Conservation (phyloP, 2,113 vertebrate species). For the Turnix velox region DNA sequence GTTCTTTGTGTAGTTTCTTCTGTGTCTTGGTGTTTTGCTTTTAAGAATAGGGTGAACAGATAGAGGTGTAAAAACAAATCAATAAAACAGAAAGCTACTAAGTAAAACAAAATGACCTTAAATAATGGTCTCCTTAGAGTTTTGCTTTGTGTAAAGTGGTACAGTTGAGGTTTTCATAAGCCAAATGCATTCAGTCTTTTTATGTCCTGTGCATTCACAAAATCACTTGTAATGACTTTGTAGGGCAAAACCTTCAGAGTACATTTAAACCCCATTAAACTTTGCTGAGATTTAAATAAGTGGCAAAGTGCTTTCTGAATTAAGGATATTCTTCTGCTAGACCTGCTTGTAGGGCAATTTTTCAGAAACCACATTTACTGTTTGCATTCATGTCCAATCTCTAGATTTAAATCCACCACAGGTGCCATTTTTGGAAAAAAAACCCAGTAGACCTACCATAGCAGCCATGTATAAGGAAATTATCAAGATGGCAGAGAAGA, state of each 20-base stretch:
- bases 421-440: neutral
- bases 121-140: neutral
- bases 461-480: neutral
- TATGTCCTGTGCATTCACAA: neutral
- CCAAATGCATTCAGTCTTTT: neutral
- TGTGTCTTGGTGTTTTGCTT: neutral
- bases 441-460: neutral
- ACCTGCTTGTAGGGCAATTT: neutral
- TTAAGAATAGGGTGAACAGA: neutral
- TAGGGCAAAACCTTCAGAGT: neutral
- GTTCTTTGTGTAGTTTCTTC: neutral
- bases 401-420: neutral
- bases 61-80: neutral
- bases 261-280: neutral
- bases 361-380: neutral
- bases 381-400: neutral
- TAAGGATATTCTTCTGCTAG: neutral
- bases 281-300: neutral
- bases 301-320: neutral
- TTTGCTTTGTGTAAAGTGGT: neutral
- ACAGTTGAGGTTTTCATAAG: neutral
- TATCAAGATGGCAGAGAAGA: neutral
- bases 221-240: neutral
- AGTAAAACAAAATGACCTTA: neutral
- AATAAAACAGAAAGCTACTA: neutral